Conservation (phyloP, 2,797 vertebrate genomes). For the Melanotaenia trifasciata region DNA sequence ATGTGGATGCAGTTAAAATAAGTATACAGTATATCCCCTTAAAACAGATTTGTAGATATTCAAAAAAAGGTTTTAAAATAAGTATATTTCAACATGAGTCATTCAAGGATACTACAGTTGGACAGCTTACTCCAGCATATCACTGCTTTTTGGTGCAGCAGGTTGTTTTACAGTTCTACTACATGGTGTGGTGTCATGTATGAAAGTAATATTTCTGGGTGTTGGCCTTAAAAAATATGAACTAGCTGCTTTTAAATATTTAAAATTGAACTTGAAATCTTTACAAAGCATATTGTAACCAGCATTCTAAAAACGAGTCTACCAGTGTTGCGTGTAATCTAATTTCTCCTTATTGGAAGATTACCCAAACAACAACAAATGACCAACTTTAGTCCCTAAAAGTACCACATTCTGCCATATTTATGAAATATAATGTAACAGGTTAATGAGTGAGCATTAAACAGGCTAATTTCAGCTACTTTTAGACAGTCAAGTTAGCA, state of each 20-base stretch:
- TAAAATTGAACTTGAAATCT: conserved; percentile 41
- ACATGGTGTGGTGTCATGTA: conserved; percentile 42
- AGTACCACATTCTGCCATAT: neutral
- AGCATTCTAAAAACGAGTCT: neutral
- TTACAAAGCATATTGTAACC: conserved; percentile 11
- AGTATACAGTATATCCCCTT: neutral
- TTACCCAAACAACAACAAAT: neutral
- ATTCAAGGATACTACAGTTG: neutral
- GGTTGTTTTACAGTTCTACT: conserved; percentile 48
- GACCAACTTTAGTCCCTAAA: neutral
- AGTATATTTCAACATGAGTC: neutral
- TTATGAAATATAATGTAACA: neutral
- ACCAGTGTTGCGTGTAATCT: neutral
- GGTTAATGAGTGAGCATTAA: neutral
- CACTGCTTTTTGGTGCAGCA: conserved; percentile 12
- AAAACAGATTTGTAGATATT: neutral
- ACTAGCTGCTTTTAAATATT: conserved; percentile 11
- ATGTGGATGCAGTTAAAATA: conserved; percentile 6
- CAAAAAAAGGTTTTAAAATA: neutral
- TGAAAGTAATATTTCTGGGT: conserved; percentile 27
- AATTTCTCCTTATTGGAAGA: neutral
- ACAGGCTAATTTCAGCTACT: neutral
- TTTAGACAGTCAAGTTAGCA: neutral
- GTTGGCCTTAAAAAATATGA: conserved; percentile 27
- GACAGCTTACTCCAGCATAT: neutral